Evolutionary conservation across 2,888 invertebrate genomes (phyloP), one percentile per base, ranked within the genome.

Genomic region (Mesoligia furuncula): DNA sequence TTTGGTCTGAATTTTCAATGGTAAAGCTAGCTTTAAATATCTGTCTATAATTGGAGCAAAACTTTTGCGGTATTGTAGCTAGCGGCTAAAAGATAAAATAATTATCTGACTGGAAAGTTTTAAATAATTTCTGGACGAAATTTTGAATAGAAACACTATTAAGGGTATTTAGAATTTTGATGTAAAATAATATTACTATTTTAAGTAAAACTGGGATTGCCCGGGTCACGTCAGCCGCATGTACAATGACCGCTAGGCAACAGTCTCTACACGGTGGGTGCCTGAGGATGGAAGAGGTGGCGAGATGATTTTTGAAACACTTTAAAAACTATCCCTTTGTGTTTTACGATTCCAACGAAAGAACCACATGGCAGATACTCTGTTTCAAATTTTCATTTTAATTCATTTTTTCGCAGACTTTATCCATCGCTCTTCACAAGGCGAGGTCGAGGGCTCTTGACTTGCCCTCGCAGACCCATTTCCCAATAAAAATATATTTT

Each of bases 41-140:
- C 36, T 31, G n/a, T 76, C 17, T 83, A 54, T 39, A 59, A 45
- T 64, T 24, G 17, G 1, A 71, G 2, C 39, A n/a, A 83, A 78
- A 80, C 11, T 62, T 70, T 67, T 27, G n/a, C 39, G 65, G 57
- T 0, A 11, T 61, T 70, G 20, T 15, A 45, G 45, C 5, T 36
- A 68, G 31, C 9, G 20, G 39, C n/a, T 83, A 24, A 61, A 51
- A 42, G 24, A 51, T 81, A 65, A 42, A 74, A 51, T 57, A 42
- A 24, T 27, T 27, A 20, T 54, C 5, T 20, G 11, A 13, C 13
- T 61, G 15, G 7, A 81, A 81, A n/a, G 27, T 42, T 59, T 15
- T 7, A 51, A 81, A 81, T 79, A 51, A 66, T 36, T 66, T 75
- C 17, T 75, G 17, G 1, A 17, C 15, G 24, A 17, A 64, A 51